Evolutionary conservation across 2,797 vertebrate genomes (phyloP).

Genomic region (Bucorvus abyssinicus): DNA sequence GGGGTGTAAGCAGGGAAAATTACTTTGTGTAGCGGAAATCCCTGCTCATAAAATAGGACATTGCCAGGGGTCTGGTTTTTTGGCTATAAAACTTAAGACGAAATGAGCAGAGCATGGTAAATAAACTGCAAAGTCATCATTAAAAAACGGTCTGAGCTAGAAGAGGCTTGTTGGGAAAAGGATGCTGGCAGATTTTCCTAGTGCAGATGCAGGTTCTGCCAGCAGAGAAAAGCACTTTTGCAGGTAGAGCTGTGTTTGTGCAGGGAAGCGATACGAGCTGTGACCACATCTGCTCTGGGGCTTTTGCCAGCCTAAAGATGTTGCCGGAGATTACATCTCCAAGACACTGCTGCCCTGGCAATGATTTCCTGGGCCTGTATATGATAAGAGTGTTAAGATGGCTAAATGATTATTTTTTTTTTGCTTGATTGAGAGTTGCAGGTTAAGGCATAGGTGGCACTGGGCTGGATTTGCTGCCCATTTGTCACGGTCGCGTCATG

Average conservation of each 20-base stretch:
- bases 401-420: not conserved
- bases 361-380: not conserved
- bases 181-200: constrained; percentile 33
- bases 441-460: not conserved
- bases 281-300: constrained; percentile 22
- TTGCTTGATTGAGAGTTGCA: not conserved
- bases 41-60: not conserved
- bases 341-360: not conserved
- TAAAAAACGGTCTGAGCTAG: constrained; percentile 29
- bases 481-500: not conserved
- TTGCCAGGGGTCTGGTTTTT: not conserved
- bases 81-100: not conserved
- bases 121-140: constrained; percentile 55
- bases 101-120: constrained; percentile 25
- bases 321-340: constrained; percentile 14
- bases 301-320: not conserved
- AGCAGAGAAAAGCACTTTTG: constrained; percentile 47
- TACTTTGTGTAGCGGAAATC: not conserved
- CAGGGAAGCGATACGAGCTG: not conserved
- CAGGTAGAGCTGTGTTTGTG: constrained; percentile 44
- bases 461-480: not conserved
- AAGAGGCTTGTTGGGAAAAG: constrained; percentile 36
- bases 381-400: not conserved
- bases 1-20: constrained; percentile 4
- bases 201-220: constrained; percentile 51